Evolutionary conservation across 2,888 invertebrate species (phyloP), one percentile per base, ranked within the genome.

Genomic region (Tiliacea citrago): DNA sequence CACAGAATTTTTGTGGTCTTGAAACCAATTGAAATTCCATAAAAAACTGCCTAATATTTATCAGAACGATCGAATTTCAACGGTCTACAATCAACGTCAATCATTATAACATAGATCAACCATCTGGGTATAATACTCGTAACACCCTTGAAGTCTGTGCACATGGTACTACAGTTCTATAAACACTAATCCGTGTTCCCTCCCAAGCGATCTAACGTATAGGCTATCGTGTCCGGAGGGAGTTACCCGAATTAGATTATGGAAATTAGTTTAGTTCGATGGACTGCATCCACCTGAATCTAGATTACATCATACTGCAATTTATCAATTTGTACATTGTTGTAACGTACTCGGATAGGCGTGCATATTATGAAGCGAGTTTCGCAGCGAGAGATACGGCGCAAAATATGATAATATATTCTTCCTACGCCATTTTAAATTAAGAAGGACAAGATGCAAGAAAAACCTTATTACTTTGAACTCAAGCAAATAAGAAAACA

Each of bases 261-360:
- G 80, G 80, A 80, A 78, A 80, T 83, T 68, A 60, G 83, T 77
- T 82, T 71, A 79, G 77, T 82, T 79, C 78, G 63, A 63, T 72
- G 49, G 55, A 42, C 70, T 60, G 49, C 61, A 69, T 76, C 21
- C 72, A 72, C 79, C 78, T 80, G 78, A 21, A 55, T 58, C 63
- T 55, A 58, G 62, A 77, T 72, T 65, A 63, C 45, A 55, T 55
- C 49, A 55, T 53, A 45, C n/a, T 45, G 35, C 53, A 60, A 83
- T 77, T 71, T 71, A 80, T 77, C 78, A 82, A 71, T 68, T 66
- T n/a, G 29, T 51, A 51, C 60, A 24, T 73, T 79, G 49, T 73
- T 49, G 49, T 35, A n/a, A 16, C 1, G 10, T 39, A 7, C 39
- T 39, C 7, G 39, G 29, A 3, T 7, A 9, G 29, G 18, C 18